These are phyloP conservation scores for Otus sunia DNA, from an alignment of 2,113 vertebrate species.

Conservation along the genomic window DNA sequence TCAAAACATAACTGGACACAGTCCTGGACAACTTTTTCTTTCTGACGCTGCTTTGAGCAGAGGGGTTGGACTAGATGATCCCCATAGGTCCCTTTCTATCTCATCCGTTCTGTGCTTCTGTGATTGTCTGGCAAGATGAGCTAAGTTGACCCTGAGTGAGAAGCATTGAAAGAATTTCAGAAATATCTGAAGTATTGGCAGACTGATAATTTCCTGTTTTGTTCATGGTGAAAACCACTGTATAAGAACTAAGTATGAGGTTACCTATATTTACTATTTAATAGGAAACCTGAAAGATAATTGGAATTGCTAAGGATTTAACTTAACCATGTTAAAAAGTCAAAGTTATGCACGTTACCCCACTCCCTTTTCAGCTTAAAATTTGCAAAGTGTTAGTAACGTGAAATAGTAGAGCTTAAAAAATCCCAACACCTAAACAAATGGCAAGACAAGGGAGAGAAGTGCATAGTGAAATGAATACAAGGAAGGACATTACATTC, in stretches of 20 bases:
- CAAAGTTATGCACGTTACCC: not conserved
- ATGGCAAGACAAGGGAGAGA: not conserved
- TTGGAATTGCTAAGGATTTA: not conserved
- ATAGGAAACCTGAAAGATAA: not conserved
- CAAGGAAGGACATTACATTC: not conserved
- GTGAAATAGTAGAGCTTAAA: not conserved
- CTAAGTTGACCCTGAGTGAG: not conserved
- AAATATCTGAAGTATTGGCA: not conserved
- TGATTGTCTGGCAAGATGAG: not conserved
- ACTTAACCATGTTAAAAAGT: not conserved
- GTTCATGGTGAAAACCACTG: not conserved
- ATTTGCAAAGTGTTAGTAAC: not conserved
- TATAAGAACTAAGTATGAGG: not conserved
- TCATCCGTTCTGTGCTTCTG: not conserved
- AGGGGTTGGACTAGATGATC: not conserved
- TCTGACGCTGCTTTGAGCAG: not conserved
- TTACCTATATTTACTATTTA: not conserved
- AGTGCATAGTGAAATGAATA: not conserved
- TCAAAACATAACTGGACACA: not conserved
- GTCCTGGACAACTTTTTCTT: not conserved
- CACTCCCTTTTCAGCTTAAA: not conserved
- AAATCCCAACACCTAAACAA: not conserved
- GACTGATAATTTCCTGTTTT: not conserved
- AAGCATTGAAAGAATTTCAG: not conserved
- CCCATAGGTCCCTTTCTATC: not conserved